These are phyloP conservation scores for Mormyrus iriodes DNA, from an alignment of 2,113 vertebrate genomes.

Conservation along the genomic window DNA sequence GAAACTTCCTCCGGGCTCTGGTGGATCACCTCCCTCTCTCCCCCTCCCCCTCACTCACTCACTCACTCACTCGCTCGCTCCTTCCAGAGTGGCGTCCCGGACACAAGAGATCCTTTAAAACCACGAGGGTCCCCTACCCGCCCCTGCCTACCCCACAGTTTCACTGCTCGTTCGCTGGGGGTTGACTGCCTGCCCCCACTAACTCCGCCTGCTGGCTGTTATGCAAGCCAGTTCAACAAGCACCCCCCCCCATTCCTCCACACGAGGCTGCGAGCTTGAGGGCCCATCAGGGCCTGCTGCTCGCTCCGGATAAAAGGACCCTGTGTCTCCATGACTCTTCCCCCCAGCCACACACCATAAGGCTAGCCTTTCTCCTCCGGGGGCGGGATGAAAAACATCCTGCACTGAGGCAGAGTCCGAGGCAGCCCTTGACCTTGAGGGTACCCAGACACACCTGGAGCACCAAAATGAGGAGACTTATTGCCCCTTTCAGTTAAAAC, in stretches of 20 bases:
- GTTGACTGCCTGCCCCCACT: conserved; percentile 28
- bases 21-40: background rate
- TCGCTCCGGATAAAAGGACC: conserved; percentile 52
- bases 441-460: background rate
- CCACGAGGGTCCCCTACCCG: conserved; percentile 23
- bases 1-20: conserved; percentile 36
- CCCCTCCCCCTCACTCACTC: too few species aligned
- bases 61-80: too few species aligned
- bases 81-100: conserved; percentile 32
- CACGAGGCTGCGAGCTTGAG: conserved; percentile 1
- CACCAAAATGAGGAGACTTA: background rate
- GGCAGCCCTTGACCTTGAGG: background rate
- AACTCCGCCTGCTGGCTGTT: conserved; percentile 26
- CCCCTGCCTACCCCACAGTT: conserved; percentile 49
- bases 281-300: conserved; percentile 33
- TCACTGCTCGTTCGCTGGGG: conserved; percentile 52
- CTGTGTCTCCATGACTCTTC: conserved; percentile 55
- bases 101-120: conserved; percentile 48
- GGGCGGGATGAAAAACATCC: conserved; percentile 43
- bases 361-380: conserved; percentile 54
- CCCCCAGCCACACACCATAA: conserved; percentile 55
- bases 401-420: conserved; percentile 25
- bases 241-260: background rate
- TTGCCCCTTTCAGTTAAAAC: background rate
- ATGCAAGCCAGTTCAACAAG: background rate